Base-by-base conservation (phyloP, 2,113 vertebrate genomes). In the Promerops cafer region DNA sequence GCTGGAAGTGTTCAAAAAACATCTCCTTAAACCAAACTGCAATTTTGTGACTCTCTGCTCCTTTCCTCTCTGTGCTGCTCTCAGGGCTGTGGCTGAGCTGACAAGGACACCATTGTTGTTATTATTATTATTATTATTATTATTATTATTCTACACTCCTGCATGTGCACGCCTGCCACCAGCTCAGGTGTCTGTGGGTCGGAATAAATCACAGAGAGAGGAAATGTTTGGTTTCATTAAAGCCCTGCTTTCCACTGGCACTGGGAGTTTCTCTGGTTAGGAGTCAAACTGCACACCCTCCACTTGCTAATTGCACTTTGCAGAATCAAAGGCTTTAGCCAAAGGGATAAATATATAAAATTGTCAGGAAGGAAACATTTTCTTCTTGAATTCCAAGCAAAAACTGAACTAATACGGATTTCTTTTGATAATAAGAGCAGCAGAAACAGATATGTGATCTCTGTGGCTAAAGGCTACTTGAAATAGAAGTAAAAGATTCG, bases 251-350 rank as follows among this genome's bases (percentile, higher is more conserved):
- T 17, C 28, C 88, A 8, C 71, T 86, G 91, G 93, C 90, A 24
- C 60, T 12, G 82, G 92, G 95, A 65, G 54, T 44, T 70, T 30
- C 85, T 70, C 64, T 1, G 68, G 93, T 86, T 56, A 82, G 68
- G 65, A 95, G 92, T 93, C 92, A 90, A 93, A 42, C 93, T 60
- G 92, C 96, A 66, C 47, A 6, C 57, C 85, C 33, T 26, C 85
- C 76, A 27, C 94, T 83, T 6, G 90, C 94, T 97, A 96, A 96
- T 97, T 95, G 94, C 37, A 2, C 94, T 94, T 33, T 52, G 31
- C 82, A 77, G 80, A 95, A 97, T 97, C 96, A 95, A 96, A 97
- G 94, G 90, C 96, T 89, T 82, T 93, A 75, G 96, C 96, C 94
- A 91, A 96, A 94, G 96, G 96, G 96, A 94, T 95, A 95, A 95